phyloP scores from a whole-genome alignment of 2,888 invertebrate species.

The Cantharis rustica region DNA sequence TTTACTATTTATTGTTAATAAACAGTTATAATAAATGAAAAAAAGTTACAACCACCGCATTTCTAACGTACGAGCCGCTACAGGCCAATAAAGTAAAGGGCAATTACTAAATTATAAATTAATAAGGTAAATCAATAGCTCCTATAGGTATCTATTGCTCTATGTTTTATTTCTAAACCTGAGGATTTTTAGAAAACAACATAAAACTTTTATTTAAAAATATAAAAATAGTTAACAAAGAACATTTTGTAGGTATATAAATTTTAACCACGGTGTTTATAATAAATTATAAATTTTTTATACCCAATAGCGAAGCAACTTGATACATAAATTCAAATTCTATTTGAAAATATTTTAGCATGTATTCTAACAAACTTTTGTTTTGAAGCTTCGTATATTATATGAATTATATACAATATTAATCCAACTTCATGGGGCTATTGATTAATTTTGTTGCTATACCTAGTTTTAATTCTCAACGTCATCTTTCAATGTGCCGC shows the following conservation, averaged over 20 bases:
- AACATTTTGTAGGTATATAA: neutral
- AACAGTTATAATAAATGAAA: no score
- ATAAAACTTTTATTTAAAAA: neutral
- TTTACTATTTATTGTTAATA: no score
- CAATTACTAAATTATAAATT: neutral
- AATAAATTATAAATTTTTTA: neutral
- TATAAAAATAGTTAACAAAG: neutral
- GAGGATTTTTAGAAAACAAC: neutral
- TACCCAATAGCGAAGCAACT: neutral
- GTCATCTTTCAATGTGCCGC: neutral
- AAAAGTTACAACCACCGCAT: no score
- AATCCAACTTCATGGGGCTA: neutral
- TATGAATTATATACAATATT: neutral
- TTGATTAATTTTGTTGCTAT: neutral
- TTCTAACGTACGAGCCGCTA: no score
- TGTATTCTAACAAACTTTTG: neutral
- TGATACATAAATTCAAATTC: neutral
- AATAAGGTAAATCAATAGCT: neutral
- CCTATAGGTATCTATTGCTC: neutral
- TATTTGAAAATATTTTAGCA: neutral
- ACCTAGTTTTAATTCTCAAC: no score
- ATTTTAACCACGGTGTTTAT: neutral
- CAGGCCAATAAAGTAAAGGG: neutral
- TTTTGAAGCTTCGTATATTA: neutral
- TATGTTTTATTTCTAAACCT: neutral